Conservation (phyloP, 2,113 vertebrate genomes). For the Callionymus lyra region DNA sequence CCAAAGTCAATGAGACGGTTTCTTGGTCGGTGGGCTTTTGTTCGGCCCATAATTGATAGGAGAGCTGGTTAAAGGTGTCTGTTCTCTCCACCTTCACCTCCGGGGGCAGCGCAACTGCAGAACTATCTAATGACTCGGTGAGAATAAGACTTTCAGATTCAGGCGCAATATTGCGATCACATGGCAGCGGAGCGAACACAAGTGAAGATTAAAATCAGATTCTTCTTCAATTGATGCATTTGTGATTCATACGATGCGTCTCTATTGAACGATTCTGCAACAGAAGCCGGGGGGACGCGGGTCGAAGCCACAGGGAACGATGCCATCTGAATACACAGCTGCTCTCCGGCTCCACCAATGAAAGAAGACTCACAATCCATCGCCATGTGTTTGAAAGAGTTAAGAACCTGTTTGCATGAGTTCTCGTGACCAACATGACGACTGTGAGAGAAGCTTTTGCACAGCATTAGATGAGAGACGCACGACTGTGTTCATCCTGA, state of each 20-base stretch:
- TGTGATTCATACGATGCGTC: constrained; percentile 25
- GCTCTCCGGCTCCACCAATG: constrained; percentile 32
- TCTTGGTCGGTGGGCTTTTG: constrained; percentile 52
- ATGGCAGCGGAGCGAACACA: constrained; percentile 5
- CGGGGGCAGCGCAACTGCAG: constrained; percentile 45
- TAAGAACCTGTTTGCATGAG: background rate
- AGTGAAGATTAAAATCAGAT: constrained; percentile 7
- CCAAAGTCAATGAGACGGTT: constrained; percentile 58
- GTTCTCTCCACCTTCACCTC: constrained; percentile 15
- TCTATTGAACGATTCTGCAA: constrained; percentile 27
- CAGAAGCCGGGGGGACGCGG: constrained; percentile 26
- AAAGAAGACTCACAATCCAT: constrained; percentile 27
- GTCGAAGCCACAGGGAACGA: constrained; percentile 22
- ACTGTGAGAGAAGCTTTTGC: too few relatives aligned
- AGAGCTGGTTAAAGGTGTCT: constrained; percentile 58
- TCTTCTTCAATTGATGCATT: constrained; percentile 13
- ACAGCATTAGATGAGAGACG: too few relatives aligned
- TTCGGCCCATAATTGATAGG: constrained; percentile 59
- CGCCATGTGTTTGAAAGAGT: constrained; percentile 11
- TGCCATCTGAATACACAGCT: constrained; percentile 40
- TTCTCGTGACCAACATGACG: too few relatives aligned
- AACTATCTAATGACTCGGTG: constrained; percentile 43
- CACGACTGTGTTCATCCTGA: too few relatives aligned
- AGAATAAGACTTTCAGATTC: constrained; percentile 19
- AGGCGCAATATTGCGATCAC: constrained; percentile 31